Evolutionary conservation across 2,888 invertebrate species (phyloP).

Genomic region (Apotomis betuletana): DNA sequence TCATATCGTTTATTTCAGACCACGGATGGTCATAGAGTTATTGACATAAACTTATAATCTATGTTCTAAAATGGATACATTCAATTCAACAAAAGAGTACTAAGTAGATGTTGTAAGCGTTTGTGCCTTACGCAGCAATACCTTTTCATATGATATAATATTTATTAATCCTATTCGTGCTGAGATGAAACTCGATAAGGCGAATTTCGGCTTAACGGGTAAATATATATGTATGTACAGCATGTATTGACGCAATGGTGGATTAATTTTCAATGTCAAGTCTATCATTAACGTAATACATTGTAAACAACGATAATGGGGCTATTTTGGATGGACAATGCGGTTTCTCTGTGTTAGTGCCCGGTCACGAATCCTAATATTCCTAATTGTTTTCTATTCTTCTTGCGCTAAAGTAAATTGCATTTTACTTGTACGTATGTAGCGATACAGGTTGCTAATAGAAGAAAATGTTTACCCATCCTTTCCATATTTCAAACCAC

Average conservation of each 20-base stretch:
- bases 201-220: too few species aligned
- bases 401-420: not conserved
- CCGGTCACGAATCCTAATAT: not conserved
- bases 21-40: too few species aligned
- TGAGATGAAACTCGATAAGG: too few species aligned
- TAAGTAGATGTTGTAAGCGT: not conserved
- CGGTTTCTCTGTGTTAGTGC: not conserved
- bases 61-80: not conserved
- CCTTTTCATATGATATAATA: not conserved
- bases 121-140: constrained; percentile 19
- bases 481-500: too few species aligned
- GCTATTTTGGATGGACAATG: constrained; percentile 24
- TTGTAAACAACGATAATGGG: constrained; percentile 25
- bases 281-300: constrained; percentile 23
- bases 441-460: too few species aligned
- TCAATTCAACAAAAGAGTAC: not conserved
- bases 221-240: not conserved
- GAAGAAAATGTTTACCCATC: too few species aligned
- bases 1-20: too few species aligned
- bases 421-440: not conserved
- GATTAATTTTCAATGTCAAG: constrained; percentile 35
- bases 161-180: not conserved
- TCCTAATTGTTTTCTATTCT: not conserved
- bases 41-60: too few species aligned
- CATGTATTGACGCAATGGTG: constrained; percentile 22